Base-by-base conservation (phyloP, 2,797 vertebrate genomes). In the Sebastes cheni region DNA sequence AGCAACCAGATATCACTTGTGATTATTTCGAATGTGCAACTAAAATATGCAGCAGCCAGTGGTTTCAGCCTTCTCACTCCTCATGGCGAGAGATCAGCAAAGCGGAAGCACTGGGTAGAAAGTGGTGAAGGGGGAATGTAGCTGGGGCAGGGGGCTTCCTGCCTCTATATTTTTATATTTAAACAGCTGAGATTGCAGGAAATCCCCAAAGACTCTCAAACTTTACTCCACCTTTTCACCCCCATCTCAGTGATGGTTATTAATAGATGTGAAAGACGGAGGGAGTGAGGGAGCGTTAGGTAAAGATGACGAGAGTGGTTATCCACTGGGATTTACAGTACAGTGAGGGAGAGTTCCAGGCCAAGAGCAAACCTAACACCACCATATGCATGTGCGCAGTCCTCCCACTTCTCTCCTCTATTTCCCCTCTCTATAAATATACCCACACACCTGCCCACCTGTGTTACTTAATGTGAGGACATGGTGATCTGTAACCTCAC, bases 151-250 rank as follows among this genome's bases (percentile, higher is more conserved):
- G n/a, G n/a, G 58, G 42, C 61, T 60, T 79, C 74, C 72, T 80
- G 72, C 3, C 9, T 71, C 27, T 32, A 3, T 74, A 42, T 72
- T 86, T 77, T 77, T 77, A 88, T 90, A 88, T 89, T 88, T 85
- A 80, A 88, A 80, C 61, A 16, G 83, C 72, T 78, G 83, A 88
- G 83, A 88, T 86, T 90, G 80, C 74, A 83, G 85, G 84, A 88
- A 75, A 75, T 88, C 91, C 81, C 87, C 23, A 27, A 67, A 75
- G 86, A 84, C 80, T 77, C 52, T 52, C 11, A 10, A 82, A 67
- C 39, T 62, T 76, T 75, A 62, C 83, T 86, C 77, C 60, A 86
- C 82, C 80, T 77, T 81, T 88, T 73, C 73, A 82, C 72, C 77
- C 67, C 46, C 64, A 14, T 68, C 72, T 84, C 67, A 18, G 14